Percentiles rank a stretch among this genome's conserved stretches.
Evolutionary conservation across 2,113 vertebrate species (phyloP).

Genomic region (Loxodonta africana): DNA sequence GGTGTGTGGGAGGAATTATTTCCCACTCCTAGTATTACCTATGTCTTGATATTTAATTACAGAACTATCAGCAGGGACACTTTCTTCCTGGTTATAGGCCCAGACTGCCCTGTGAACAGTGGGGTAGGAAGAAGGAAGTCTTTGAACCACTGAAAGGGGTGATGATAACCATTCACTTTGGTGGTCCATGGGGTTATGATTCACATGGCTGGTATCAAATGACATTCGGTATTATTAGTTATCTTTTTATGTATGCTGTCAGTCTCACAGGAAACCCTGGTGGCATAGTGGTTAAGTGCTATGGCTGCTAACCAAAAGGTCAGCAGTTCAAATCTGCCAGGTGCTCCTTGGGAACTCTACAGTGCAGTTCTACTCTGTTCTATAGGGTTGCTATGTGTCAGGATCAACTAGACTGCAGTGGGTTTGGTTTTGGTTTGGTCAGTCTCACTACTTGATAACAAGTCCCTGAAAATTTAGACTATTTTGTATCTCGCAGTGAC

Average conservation of each 20-base stretch:
- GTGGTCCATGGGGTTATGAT: not conserved
- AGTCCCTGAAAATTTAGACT: constrained; percentile 7
- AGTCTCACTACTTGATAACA: not conserved
- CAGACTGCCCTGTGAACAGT: not conserved
- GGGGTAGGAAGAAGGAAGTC: not conserved
- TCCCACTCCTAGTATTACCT: not conserved
- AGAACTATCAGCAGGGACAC: not conserved
- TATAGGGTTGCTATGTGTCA: no score
- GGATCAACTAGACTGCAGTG: no score
- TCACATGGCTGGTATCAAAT: not conserved
- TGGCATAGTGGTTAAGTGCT: no score
- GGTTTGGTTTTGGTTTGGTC: not conserved
- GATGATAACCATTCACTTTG: not conserved
- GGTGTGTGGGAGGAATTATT: constrained; percentile 14
- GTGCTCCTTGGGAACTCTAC: no score
- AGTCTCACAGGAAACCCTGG: not conserved
- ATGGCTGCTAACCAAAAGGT: no score
- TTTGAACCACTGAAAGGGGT: not conserved
- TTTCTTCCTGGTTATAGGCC: not conserved
- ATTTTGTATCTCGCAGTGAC: not conserved
- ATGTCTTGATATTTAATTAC: not conserved
- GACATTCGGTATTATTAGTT: not conserved
- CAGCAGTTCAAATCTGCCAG: no score
- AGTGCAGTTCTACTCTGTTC: no score
- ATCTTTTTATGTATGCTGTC: not conserved